Base-by-base conservation (phyloP, 2,888 invertebrate genomes). In the Nebria brevicollis region DNA sequence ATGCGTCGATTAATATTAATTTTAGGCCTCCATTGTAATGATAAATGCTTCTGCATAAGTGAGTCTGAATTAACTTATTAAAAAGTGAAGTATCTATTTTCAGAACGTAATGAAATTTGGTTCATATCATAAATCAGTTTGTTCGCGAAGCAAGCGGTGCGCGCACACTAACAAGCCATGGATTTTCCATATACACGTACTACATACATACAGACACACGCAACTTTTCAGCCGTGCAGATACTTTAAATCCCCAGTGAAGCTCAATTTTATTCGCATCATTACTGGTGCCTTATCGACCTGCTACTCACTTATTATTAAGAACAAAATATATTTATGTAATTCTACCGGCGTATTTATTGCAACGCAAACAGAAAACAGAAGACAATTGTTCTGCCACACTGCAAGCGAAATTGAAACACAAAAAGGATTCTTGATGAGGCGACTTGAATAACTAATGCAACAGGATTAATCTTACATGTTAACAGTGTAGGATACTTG, bases 241-340 rank as follows among this genome's bases (percentile, higher is more conserved):
- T 41, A 25, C 11, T 77, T 72, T 72, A 42, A 72, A 20, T 77
- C 77, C 77, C 72, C 13, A 34, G 77, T 26, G 77, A 77, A 70
- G 42, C 43, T 26, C 77, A 77, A 77, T 77, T 77, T 72, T 77
- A 70, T 72, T 64, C 77, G 72, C 43, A 77, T 70, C 77, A 77
- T 77, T 77, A 72, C 77, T 64, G 72, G 20, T 34, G 34, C 34
- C 66, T 13, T 13, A 54, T 54, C 54, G 54, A 54, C 34, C 5
- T 34, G 2, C 34, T 2, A 34, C 5, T 34, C 2, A 34, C 4
- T 34, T 34, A 34, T 34, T 34, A 34, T 34, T 34, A 20, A 20
- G 20, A 20, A 20, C 20, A 20, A 20, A 20, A 20, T 20, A 20
- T 20, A 20, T 20, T 20, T 20, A 20, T 20, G 20, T 20, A 20